A percentile compares a stretch with the other conserved stretches of the same genome.
phyloP scores from a whole-genome alignment of 53 echinoderm and acorn worm species.

The Mesocentrotus franciscanus region DNA sequence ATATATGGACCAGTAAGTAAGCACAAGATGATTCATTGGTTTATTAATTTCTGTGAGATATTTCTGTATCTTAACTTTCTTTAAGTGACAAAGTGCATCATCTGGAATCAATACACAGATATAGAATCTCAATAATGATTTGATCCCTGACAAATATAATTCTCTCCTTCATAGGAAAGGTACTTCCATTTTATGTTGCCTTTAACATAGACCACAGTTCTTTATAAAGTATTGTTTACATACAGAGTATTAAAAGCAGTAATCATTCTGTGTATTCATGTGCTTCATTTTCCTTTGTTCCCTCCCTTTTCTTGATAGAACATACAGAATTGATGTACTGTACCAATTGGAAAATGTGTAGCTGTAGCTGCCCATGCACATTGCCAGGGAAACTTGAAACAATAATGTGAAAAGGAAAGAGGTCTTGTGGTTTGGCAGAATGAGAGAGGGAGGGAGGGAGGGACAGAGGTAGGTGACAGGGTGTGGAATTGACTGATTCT shows the following conservation, averaged over 20 bases:
- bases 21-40: background rate
- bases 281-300: background rate
- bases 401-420: background rate
- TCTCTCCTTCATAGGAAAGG: background rate
- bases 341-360: background rate
- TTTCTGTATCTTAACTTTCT: background rate
- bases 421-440: conserved; percentile 15
- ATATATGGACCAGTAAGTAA: background rate
- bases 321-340: background rate
- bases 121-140: background rate
- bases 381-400: background rate
- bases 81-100: background rate
- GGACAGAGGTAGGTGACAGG: background rate
- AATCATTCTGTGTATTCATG: background rate
- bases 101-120: background rate
- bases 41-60: background rate
- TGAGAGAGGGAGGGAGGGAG: background rate
- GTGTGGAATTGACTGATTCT: background rate
- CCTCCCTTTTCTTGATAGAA: no score
- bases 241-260: background rate
- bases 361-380: background rate
- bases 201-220: no score
- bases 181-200: no score
- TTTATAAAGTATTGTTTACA: no score
- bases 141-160: background rate